phyloP scores from a whole-genome alignment of 2,797 vertebrate species.

The Thalassophryne amazonica region DNA sequence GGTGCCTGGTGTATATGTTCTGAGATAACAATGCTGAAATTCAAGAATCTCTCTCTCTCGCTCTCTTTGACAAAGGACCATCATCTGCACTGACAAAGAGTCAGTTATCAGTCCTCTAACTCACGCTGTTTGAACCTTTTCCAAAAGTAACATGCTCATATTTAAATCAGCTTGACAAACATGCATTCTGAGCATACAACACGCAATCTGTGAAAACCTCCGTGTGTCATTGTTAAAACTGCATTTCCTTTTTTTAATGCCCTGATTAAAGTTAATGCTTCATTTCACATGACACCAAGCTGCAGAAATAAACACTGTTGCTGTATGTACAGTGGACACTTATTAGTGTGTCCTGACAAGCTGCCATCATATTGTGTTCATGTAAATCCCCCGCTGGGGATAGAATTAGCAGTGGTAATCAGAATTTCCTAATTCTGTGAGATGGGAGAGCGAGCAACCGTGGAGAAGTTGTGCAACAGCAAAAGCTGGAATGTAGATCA shows the following conservation, averaged over 20 bases:
- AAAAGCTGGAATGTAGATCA: slow-evolving; percentile 53
- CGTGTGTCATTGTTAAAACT: not conserved
- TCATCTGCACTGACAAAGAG: no score
- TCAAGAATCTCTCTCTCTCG: slow-evolving; percentile 28
- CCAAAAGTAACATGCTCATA: no score
- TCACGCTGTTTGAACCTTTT: no score
- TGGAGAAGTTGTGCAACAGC: slow-evolving; percentile 53
- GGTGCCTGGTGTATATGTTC: slow-evolving; percentile 81
- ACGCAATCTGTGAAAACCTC: not conserved
- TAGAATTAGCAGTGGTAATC: slow-evolving; percentile 55
- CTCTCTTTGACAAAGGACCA: not conserved
- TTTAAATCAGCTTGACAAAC: not conserved
- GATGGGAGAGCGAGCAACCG: slow-evolving; percentile 30
- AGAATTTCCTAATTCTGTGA: slow-evolving; percentile 63
- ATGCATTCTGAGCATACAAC: not conserved
- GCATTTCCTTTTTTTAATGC: not conserved
- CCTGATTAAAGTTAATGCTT: slow-evolving; percentile 1
- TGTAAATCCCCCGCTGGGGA: slow-evolving; percentile 44
- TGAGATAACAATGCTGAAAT: slow-evolving; percentile 75
- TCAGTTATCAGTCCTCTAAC: no score
- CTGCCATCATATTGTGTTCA: slow-evolving; percentile 31
- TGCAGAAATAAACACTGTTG: slow-evolving; percentile 2
- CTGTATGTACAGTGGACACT: not conserved
- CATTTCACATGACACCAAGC: slow-evolving; percentile 25
- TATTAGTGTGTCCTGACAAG: slow-evolving; percentile 34